These are phyloP conservation scores for Stomatorhinus ivindoensis DNA, from an alignment of 2,113 vertebrate species.

Conservation along the genomic window DNA sequence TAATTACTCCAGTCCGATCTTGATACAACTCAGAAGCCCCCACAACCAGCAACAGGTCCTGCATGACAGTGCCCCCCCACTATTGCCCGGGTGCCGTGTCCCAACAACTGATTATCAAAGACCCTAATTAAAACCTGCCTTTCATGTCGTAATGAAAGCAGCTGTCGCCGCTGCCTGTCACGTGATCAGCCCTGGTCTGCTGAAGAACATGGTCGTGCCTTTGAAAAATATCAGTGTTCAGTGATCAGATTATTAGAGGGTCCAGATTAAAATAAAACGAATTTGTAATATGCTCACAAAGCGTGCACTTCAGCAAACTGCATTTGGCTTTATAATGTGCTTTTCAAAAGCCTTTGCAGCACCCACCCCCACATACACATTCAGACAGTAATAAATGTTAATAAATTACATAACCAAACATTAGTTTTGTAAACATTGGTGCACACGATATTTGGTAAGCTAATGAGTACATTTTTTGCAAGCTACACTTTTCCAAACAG, in stretches of 20 bases:
- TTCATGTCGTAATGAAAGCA: constrained; percentile 39
- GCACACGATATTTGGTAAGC: no score
- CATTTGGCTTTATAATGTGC: not conserved
- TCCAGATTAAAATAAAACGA: constrained; percentile 26
- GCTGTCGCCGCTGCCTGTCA: constrained; percentile 29
- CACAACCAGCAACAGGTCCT: not conserved
- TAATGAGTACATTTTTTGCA: not conserved
- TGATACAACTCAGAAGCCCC: not conserved
- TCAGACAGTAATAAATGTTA: not conserved
- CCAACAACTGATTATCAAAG: constrained; percentile 29
- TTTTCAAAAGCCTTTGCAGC: not conserved
- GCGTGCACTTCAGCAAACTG: not conserved
- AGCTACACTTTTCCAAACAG: not conserved
- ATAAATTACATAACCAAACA: not conserved
- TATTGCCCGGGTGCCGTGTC: constrained; percentile 33
- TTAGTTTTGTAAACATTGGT: not conserved
- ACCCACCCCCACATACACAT: not conserved
- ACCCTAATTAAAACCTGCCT: constrained; percentile 32
- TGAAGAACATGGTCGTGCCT: constrained; percentile 19
- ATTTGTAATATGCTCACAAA: constrained; percentile 8
- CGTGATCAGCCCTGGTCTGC: constrained; percentile 24
- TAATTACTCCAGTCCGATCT: not conserved
- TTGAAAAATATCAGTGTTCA: constrained; percentile 40
- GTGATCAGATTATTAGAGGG: constrained; percentile 25
- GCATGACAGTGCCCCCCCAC: constrained; percentile 25